Evolutionary conservation across 2,113 vertebrate species (phyloP), one percentile per base, ranked within the genome.

Genomic region (Numida meleagris): DNA sequence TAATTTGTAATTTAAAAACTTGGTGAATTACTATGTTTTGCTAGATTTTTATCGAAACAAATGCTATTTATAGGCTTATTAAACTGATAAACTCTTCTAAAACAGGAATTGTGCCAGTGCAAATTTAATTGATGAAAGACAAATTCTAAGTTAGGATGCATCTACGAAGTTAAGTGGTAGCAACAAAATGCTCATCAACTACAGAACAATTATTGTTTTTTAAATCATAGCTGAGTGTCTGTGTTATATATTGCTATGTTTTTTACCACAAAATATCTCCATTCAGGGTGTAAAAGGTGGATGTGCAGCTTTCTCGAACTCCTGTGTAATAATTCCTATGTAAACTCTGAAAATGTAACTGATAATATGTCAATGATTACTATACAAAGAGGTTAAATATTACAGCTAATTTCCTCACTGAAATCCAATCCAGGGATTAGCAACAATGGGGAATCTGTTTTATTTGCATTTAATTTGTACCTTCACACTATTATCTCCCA

Each of bases 381-480:
- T 88, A 82, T 83, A 94, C 76, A 97, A 95, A 96, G 96, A 96
- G 87, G 85, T 96, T 97, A 97, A 97, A 96, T 81, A 94, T 90
- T 87, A 87, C 85, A 96, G 96, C 89, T 97, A 94, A 97, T 97
- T 97, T 97, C 86, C 95, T 94, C 68, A 93, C 87, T 96, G 97
- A 97, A 98, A 97, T 96, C 93, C 95, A 96, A 97, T 97, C 95
- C 95, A 93, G 82, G 94, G 96, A 97, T 98, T 98, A 98, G 81
- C 91, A 97, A 97, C 97, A 97, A 98, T 97, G 66, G 95, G 94
- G 93, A 97, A 97, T 97, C 96, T 98, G 96, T 97, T 98, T 98
- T 98, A 98, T 98, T 98, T 98, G 97, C 98, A 98, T 98, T 98
- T 98, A 98, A 98, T 98, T 98, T 98, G 98, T 98, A 98, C 97